Evolutionary conservation across 2,113 vertebrate genomes (phyloP), one percentile per base, ranked within the genome.

Genomic region (Engraulis encrasicolus): DNA sequence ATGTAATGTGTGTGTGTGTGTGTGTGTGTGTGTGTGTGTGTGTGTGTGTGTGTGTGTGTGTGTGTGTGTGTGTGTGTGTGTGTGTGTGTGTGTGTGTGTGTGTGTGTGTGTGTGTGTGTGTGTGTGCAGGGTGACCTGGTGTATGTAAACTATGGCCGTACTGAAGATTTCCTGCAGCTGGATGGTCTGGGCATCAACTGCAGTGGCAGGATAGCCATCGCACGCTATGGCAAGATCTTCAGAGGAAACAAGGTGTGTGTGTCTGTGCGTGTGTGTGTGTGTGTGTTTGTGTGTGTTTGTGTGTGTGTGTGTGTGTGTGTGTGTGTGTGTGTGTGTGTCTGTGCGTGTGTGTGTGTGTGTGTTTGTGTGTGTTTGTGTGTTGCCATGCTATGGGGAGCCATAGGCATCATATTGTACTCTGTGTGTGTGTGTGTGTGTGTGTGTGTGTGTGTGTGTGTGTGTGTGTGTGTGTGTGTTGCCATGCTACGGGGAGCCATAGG

Each of bases 191-290:
- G 89, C 77, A 95, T 99, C 86, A 98, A 94, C 87, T 97, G 94
- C 3, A 95, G 95, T 2, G 98, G 96, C 81, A 99, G 96, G 91
- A 98, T 99, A 86, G 96, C 96, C 18, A 97, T 99, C 79, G 97
- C 95, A 85, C 95, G 98, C 96, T 99, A 99, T 0, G 98, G 98
- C 74, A 98, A 96, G 89, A 97, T 99, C 91, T 99, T 99, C 93
- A 93, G 98, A 92, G 98, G 98, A 89, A 99, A 99, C 84, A 99
- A 99, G 94, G 98, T 98, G 9, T 31, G 0, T 84, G 5, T 82
- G 79, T 58, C 20, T 36, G 19, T 66, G 23, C 31, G 58, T 66
- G 20, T 66, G 58, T 66, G 58, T 66, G 58, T 31, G 20, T 31
- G 58, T 66, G 20, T 23, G n/a, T 66, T 6, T 27, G 0, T 31